phyloP scores from a whole-genome alignment of 2,113 vertebrate genomes.

The Cercocebus atys region DNA sequence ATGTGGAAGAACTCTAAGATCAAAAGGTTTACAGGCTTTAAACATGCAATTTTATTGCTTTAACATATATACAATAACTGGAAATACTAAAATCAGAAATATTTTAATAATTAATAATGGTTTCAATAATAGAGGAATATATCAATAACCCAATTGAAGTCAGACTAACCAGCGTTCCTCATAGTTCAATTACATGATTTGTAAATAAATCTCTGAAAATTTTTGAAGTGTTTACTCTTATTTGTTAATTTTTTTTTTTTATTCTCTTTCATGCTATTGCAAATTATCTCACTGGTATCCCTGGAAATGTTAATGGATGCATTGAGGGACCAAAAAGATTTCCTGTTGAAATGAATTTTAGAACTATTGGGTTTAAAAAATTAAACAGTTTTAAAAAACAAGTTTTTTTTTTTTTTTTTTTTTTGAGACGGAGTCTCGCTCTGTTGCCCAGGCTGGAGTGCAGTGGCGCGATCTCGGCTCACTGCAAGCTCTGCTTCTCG shows the following conservation, averaged over 20 bases:
- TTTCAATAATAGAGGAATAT: not conserved
- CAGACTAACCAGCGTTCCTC: conserved; percentile 3
- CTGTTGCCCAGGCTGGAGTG: too few relatives aligned
- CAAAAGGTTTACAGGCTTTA: not conserved
- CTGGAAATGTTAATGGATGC: conserved; percentile 15
- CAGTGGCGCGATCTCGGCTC: too few relatives aligned
- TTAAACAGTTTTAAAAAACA: not conserved
- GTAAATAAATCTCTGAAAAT: conserved; percentile 12
- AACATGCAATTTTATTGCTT: conserved; percentile 21
- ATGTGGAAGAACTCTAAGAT: not conserved
- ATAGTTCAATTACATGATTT: conserved; percentile 4
- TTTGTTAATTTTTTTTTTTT: not conserved
- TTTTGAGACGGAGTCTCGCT: too few relatives aligned
- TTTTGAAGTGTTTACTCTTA: not conserved
- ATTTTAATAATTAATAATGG: conserved; percentile 18
- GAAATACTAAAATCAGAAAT: not conserved
- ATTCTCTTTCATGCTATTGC: conserved; percentile 22
- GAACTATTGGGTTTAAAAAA: not conserved
- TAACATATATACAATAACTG: conserved; percentile 6
- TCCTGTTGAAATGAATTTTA: conserved; percentile 27
- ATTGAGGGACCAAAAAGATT: not conserved
- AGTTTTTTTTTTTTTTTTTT: not conserved
- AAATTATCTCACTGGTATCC: not conserved
- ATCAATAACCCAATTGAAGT: not conserved
- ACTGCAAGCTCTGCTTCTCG: too few relatives aligned